A percentile compares a stretch with the other conserved stretches of the same genome.
Conservation (phyloP, 2,888 invertebrate genomes). For the Melolontha melolontha region DNA sequence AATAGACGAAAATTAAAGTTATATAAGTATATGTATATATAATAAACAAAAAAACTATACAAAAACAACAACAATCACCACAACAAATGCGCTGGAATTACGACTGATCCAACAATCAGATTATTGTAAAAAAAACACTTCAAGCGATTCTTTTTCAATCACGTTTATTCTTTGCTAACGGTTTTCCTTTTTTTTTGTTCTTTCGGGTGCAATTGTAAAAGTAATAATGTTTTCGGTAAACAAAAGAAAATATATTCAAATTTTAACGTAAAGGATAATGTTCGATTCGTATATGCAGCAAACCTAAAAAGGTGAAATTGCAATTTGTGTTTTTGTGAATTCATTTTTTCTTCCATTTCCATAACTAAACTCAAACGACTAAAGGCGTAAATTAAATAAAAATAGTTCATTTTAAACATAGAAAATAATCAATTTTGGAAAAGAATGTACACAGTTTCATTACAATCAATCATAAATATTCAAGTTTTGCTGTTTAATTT, state of each 20-base stretch:
- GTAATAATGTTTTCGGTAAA: conserved; percentile 26
- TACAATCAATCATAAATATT: neutral
- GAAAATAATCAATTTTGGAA: conserved; percentile 48
- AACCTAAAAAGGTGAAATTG: conserved; percentile 66
- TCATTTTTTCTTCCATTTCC: conserved; percentile 50
- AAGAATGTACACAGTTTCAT: conserved; percentile 58
- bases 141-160: conserved; percentile 21
- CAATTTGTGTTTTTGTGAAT: conserved; percentile 65
- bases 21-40: conserved; percentile 9
- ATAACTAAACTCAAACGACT: conserved; percentile 54
- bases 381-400: conserved; percentile 55
- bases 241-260: conserved; percentile 42
- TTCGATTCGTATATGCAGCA: conserved; percentile 61
- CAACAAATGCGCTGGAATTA: conserved; percentile 28
- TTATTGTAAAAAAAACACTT: neutral
- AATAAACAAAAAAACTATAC: conserved; percentile 22
- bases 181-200: neutral
- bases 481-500: conserved; percentile 12
- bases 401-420: conserved; percentile 35
- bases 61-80: conserved; percentile 21
- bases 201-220: conserved; percentile 13
- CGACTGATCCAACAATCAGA: conserved; percentile 30
- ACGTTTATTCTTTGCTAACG: neutral
- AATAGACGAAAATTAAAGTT: conserved; percentile 1
- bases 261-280: conserved; percentile 49